Evolutionary conservation across 2,797 vertebrate species (phyloP).

Genomic region (Antennarius maculatus): DNA sequence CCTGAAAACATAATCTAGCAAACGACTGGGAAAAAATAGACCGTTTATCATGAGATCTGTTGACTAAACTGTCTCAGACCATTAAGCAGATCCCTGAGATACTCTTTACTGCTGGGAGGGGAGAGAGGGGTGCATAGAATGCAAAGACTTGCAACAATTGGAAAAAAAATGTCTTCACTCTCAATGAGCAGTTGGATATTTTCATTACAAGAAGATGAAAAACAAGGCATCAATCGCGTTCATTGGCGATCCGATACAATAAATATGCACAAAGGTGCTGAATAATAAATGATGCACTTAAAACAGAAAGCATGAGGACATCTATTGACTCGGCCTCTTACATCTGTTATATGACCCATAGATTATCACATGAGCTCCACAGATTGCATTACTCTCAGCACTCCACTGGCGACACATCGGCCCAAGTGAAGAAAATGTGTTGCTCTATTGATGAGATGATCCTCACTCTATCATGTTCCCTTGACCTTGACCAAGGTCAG

Average conservation of each 20-base stretch:
- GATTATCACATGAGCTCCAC: conserved; percentile 70
- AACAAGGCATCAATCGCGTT: conserved; percentile 46
- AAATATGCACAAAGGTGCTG: conserved; percentile 64
- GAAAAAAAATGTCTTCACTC: conserved; percentile 24
- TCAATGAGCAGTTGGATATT: conserved; percentile 28
- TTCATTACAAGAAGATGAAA: conserved; percentile 45
- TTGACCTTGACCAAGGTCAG: conserved; percentile 59
- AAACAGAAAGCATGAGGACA: conserved; percentile 64
- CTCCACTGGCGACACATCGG: conserved; percentile 33
- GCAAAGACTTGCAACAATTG: conserved; percentile 56
- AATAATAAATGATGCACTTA: conserved; percentile 80
- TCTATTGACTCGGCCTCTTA: conserved; percentile 69
- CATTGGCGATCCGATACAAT: conserved; percentile 59
- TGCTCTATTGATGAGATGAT: conserved; percentile 52
- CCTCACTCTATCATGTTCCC: conserved; percentile 41
- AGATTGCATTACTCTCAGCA: conserved; percentile 59
- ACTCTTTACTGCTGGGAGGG: conserved; percentile 52
- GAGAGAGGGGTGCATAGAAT: conserved; percentile 37
- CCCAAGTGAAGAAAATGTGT: conserved; percentile 9
- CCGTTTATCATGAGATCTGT: conserved; percentile 69
- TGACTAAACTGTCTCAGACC: conserved; percentile 69
- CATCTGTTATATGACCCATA: conserved; percentile 68
- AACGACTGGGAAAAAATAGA: conserved; percentile 51
- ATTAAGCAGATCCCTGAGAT: conserved; percentile 69
- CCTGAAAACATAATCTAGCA: conserved; percentile 57